Evolutionary conservation across 35 echinoderm and acorn worm genomes (phyloP).

Genomic region (Lytechinus pictus): DNA sequence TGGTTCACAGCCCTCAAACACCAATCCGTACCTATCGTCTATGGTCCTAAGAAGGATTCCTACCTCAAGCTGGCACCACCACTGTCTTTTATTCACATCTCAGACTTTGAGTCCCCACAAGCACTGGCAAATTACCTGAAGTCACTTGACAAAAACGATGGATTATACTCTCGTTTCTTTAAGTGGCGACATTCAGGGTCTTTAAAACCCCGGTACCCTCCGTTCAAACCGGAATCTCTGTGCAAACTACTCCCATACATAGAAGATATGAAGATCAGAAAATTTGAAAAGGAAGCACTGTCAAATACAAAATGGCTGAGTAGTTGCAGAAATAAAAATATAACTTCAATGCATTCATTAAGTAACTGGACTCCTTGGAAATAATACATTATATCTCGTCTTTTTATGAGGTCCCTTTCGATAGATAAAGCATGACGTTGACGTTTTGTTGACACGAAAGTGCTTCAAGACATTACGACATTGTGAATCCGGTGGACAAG

Average conservation of each 20-base stretch:
- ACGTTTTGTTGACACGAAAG: too few species aligned
- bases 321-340: constrained; percentile 59
- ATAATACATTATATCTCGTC: neutral
- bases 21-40: constrained; percentile 74
- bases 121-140: constrained; percentile 70
- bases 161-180: constrained; percentile 72
- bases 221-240: constrained; percentile 57
- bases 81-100: constrained; percentile 76
- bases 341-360: neutral
- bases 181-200: constrained; percentile 72
- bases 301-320: constrained; percentile 70
- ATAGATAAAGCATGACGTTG: too few species aligned
- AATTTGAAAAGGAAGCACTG: constrained; percentile 32
- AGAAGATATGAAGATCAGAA: constrained; percentile 40
- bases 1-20: constrained; percentile 79
- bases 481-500: too few species aligned
- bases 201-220: constrained; percentile 60
- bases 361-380: constrained; percentile 4
- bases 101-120: constrained; percentile 73
- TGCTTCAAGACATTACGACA: too few species aligned
- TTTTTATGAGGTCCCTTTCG: too few species aligned
- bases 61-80: constrained; percentile 77
- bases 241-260: constrained; percentile 71
- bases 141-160: constrained; percentile 64
- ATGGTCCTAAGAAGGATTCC: constrained; percentile 67